A percentile compares a stretch with the other conserved stretches of the same genome.
These are phyloP conservation scores for Acleris emargana DNA, from an alignment of 2,888 invertebrate species.

Conservation along the genomic window DNA sequence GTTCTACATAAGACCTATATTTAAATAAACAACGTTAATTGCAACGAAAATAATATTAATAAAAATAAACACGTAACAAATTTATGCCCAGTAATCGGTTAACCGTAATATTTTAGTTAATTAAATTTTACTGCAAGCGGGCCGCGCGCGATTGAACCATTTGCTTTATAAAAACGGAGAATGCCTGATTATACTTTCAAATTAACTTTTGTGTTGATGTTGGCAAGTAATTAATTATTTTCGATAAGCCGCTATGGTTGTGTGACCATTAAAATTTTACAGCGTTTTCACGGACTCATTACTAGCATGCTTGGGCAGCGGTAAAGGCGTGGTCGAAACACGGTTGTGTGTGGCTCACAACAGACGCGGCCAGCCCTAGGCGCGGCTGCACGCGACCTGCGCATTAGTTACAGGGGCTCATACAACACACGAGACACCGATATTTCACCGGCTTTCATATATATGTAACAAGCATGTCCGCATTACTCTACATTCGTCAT, in stretches of 20 bases:
- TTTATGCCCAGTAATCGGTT: slow-evolving; percentile 13
- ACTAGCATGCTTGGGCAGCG: slow-evolving; percentile 6
- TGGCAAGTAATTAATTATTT: slow-evolving; percentile 13
- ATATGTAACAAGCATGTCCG: slow-evolving; percentile 73
- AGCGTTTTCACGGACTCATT: slow-evolving; percentile 23
- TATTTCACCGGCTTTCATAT: slow-evolving; percentile 72
- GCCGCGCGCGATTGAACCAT: neutral
- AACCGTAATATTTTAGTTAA: slow-evolving; percentile 6
- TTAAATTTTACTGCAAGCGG: neutral
- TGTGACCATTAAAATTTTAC: slow-evolving; percentile 26
- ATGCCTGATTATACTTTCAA: neutral
- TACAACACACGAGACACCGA: slow-evolving; percentile 47
- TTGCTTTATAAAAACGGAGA: too few species aligned
- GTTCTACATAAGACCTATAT: slow-evolving; percentile 26
- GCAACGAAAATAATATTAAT: slow-evolving; percentile 16
- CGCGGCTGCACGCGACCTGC: slow-evolving; percentile 71
- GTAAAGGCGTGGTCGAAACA: slow-evolving; percentile 39
- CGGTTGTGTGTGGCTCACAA: slow-evolving; percentile 18
- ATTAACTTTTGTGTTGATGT: neutral
- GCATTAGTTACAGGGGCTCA: slow-evolving; percentile 60
- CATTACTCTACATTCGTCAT: slow-evolving; percentile 51
- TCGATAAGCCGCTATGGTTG: slow-evolving; percentile 7
- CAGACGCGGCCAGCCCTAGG: slow-evolving; percentile 51
- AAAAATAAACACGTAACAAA: slow-evolving; percentile 13
- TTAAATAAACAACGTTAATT: slow-evolving; percentile 34